Evolutionary conservation across 1,140 invertebrate species (phyloP).

Genomic region (Ylistrum balloti): DNA sequence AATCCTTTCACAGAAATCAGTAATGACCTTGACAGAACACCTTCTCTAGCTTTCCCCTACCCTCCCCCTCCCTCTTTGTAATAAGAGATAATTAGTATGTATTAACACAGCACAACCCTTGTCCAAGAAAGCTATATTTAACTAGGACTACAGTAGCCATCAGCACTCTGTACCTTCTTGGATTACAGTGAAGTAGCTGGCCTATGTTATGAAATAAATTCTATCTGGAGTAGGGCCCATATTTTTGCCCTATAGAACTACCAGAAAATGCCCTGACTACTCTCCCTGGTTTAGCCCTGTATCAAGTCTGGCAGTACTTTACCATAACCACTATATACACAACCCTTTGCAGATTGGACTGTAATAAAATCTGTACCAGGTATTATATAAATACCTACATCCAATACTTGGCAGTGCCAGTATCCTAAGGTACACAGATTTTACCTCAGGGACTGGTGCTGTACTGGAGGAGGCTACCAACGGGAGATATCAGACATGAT

Average conservation of each 20-base stretch:
- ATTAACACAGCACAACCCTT: background rate
- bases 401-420: constrained; percentile 23
- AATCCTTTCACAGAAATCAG: background rate
- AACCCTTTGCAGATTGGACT: background rate
- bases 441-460: background rate
- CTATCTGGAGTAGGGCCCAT: no score
- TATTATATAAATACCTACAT: constrained; percentile 9
- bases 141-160: background rate
- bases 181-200: no score
- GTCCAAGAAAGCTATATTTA: no score
- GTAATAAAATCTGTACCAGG: background rate
- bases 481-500: background rate
- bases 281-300: no score
- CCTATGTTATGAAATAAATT: no score
- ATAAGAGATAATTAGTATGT: background rate
- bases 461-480: background rate
- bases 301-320: background rate
- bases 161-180: background rate
- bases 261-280: no score
- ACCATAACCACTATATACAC: background rate
- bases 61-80: background rate
- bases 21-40: background rate
- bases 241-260: no score
- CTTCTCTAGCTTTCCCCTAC: no score
- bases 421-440: background rate